Percentiles rank a stretch among this genome's conserved stretches.
phyloP scores from a whole-genome alignment of 2,797 vertebrate species.

The Sebastes iracundus region DNA sequence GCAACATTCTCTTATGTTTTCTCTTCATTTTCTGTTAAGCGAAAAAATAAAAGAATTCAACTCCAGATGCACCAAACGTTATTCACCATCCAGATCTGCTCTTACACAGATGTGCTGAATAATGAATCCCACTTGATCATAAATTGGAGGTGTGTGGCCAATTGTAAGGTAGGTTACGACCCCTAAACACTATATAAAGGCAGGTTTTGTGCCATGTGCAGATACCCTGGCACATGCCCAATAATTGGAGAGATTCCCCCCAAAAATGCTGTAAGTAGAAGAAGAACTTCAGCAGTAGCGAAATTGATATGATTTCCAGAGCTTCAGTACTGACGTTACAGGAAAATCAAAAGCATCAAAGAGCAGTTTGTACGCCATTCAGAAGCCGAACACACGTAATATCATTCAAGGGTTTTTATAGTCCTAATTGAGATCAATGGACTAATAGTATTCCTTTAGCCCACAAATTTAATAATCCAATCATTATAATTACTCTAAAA shows the following conservation, averaged over 20 bases:
- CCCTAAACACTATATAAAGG: background rate
- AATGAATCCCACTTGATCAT: no score
- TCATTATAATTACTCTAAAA: background rate
- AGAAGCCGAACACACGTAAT: background rate
- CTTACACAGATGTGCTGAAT: no score
- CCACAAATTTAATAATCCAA: background rate
- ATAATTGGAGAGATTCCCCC: background rate
- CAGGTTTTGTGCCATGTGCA: background rate
- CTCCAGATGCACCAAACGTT: background rate
- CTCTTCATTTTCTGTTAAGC: background rate
- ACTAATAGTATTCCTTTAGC: background rate
- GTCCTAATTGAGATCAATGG: background rate
- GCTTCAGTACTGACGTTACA: background rate
- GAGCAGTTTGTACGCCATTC: background rate
- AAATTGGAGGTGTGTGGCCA: no score
- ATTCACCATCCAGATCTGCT: no score
- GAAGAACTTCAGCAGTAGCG: background rate
- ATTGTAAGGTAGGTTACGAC: background rate
- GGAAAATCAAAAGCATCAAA: background rate
- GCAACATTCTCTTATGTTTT: no score
- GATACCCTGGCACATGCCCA: background rate
- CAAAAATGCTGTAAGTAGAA: background rate
- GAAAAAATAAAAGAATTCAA: background rate
- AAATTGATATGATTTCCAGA: background rate
- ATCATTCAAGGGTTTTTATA: background rate